Conservation (phyloP, 1,140 invertebrate species). For the Pemphigus obesinymphae region DNA sequence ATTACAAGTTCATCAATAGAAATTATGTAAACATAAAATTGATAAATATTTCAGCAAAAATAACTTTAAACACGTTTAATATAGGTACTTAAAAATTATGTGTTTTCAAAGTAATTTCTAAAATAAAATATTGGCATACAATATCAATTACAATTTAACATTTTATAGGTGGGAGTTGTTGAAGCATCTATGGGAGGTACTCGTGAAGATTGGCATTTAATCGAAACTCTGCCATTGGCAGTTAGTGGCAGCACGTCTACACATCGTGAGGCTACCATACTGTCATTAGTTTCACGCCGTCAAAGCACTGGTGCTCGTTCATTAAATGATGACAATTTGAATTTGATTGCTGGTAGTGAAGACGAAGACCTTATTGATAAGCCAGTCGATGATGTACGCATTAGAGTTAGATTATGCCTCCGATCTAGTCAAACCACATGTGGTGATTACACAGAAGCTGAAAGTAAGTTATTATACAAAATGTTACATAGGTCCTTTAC, state of each 20-base stretch:
- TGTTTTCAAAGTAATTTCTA: too few species aligned
- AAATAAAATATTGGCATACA: too few species aligned
- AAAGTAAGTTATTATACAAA: conserved; percentile 60
- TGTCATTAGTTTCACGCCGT: conserved; percentile 47
- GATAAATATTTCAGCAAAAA: neutral
- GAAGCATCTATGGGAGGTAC: conserved; percentile 53
- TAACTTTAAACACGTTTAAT: too few species aligned
- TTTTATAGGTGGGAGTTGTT: conserved; percentile 47
- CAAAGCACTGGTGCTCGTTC: conserved; percentile 46
- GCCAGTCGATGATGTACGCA: conserved; percentile 58
- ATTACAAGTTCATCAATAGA: neutral
- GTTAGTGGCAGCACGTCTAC: conserved; percentile 63
- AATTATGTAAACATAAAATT: neutral
- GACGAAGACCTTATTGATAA: conserved; percentile 53
- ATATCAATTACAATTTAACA: neutral
- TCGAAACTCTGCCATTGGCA: conserved; percentile 64
- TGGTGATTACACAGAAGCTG: conserved; percentile 73
- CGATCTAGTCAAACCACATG: conserved; percentile 71
- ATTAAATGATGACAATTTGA: conserved; percentile 47
- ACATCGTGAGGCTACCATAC: conserved; percentile 59
- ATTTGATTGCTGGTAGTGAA: conserved; percentile 50
- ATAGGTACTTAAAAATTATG: too few species aligned
- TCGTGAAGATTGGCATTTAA: conserved; percentile 63
- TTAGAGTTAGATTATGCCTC: conserved; percentile 73
- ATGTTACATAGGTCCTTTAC: too few species aligned